A percentile compares a stretch with the other conserved stretches of the same genome.
These are phyloP conservation scores for Vespertilio murinus DNA, from an alignment of 2,797 vertebrate genomes.

Conservation along the genomic window DNA sequence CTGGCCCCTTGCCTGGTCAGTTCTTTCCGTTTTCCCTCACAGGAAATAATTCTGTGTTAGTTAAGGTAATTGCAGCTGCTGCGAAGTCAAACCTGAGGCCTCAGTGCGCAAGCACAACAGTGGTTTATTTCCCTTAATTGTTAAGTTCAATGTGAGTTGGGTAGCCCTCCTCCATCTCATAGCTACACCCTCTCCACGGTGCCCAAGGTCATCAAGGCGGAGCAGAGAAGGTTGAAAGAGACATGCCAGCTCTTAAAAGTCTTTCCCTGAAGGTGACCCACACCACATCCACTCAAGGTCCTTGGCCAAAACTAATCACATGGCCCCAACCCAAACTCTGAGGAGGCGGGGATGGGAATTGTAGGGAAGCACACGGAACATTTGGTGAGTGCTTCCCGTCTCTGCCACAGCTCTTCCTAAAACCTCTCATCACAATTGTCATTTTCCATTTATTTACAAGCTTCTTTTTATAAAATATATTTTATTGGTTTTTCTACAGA, in stretches of 20 bases:
- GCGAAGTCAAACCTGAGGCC: neutral
- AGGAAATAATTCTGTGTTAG: neutral
- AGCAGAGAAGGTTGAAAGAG: neutral
- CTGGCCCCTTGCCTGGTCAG: neutral
- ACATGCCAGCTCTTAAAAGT: neutral
- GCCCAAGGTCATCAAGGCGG: neutral
- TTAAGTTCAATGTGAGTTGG: too few species aligned
- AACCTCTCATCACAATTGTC: neutral
- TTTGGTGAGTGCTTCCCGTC: neutral
- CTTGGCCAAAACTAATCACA: neutral
- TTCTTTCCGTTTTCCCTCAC: neutral
- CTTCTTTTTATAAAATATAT: neutral
- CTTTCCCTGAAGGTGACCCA: neutral
- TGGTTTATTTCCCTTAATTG: neutral
- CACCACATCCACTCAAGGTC: neutral
- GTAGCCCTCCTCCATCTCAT: neutral
- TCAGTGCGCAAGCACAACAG: neutral
- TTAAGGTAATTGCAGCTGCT: neutral
- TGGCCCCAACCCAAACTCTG: neutral
- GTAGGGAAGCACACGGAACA: neutral
- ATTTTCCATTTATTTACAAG: neutral
- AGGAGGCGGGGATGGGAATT: neutral
- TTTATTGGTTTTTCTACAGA: too few species aligned
- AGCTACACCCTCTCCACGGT: rapidly evolving
- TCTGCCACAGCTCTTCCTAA: neutral